phyloP scores from a whole-genome alignment of 2,888 invertebrate species.

The Lordiphosa fenestrarum region DNA sequence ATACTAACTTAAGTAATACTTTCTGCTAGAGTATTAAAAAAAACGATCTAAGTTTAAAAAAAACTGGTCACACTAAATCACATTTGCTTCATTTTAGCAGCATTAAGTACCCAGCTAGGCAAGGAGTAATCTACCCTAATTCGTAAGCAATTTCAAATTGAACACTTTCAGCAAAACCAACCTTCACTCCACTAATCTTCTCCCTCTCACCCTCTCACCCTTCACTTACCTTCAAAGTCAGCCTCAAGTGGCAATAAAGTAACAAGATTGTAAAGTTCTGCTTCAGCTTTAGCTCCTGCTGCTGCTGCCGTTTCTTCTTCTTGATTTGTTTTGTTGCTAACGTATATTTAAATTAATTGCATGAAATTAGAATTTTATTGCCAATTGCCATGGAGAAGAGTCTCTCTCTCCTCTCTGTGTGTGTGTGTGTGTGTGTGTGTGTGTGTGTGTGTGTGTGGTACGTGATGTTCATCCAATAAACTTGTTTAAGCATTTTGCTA shows the following conservation, averaged over 20 bases:
- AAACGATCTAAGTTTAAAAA: too few species aligned
- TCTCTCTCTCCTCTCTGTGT: too few species aligned
- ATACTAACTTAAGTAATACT: too few species aligned
- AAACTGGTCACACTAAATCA: too few species aligned
- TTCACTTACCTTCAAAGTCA: not conserved
- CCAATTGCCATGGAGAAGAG: conserved; percentile 15
- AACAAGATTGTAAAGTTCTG: conserved; percentile 20
- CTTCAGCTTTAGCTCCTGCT: not conserved
- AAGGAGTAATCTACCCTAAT: not conserved
- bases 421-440: too few species aligned
- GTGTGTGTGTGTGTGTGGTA: not conserved
- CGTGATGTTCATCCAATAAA: conserved; percentile 9
- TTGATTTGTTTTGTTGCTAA: conserved; percentile 20
- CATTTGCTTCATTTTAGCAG: too few species aligned
- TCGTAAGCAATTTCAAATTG: not conserved
- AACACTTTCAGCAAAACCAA: not conserved
- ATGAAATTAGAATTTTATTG: conserved; percentile 32
- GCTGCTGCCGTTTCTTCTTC: too few species aligned
- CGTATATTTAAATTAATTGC: conserved; percentile 35
- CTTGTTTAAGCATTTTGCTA: too few species aligned
- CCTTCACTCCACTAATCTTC: not conserved
- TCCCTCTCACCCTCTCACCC: not conserved
- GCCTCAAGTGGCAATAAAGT: conserved; percentile 28
- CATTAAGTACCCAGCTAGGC: too few species aligned
- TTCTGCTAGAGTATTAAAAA: too few species aligned